Evolutionary conservation across 2,113 vertebrate genomes (phyloP), one percentile per base, ranked within the genome.

Genomic region (Ptychochromis oligacanthus): DNA sequence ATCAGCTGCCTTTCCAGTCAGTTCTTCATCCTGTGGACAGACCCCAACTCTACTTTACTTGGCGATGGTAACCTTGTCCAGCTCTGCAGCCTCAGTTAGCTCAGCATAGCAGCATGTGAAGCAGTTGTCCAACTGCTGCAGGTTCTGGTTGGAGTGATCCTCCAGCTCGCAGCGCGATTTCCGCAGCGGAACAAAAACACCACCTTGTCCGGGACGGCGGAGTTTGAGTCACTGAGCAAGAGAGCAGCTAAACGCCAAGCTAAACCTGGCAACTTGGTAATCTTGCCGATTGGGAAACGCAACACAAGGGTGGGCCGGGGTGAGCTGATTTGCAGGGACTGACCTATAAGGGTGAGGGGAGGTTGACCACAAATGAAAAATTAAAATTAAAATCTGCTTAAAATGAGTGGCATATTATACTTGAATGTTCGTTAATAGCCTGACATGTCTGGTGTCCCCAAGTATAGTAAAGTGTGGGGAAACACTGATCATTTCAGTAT

Each of bases 401-500:
- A 52, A 18, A 52, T 52, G 6, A 52, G 49, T 52, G 5, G 4
- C 15, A 52, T 28, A 46, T 46, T 1, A 6, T 43, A n/a, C 3
- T 17, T 46, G 38, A 46, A 26, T 26, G 62, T 65, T 36, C 4
- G 28, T 49, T 70, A 70, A 49, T 28, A 49, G 49, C 49, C 9
- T 70, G 15, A 28, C 40, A 6, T 40, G 11, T 5, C 2, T 36
- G 36, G 6, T 36, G 4, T 36, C 4, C 36, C 8, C 36, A 36
- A 46, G 40, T 18, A 18, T 17, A 6, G 5, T 52, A 28, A 15
- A 15, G 49, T 52, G 5, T 52, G 49, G 49, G 28, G 40, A 52
- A 52, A 18, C 6, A 7, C 2, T 18, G 17, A 17, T 52, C 17
- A 11, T 52, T 52, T 52, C 43, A 0, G 0, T 20, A 52, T 6